A percentile compares a stretch with the other conserved stretches of the same genome.
Conservation (phyloP, 2,113 vertebrate species). For the Accipiter virgatus region DNA sequence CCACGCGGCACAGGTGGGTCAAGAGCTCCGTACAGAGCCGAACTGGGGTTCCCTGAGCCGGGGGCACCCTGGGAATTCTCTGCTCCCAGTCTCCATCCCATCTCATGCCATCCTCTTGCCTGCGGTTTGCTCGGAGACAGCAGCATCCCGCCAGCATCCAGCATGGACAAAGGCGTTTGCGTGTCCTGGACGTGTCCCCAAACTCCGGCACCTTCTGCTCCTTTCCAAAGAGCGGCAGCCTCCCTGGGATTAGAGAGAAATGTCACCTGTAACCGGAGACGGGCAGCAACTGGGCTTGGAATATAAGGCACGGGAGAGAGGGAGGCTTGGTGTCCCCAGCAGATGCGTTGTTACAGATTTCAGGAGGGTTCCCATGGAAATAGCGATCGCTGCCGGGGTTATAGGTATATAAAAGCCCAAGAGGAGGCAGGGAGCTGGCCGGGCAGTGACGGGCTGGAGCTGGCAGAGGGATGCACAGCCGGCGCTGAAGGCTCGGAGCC, state of each 20-base stretch:
- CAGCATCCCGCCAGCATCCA: not conserved
- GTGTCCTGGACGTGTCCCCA: not conserved
- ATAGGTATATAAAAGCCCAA: not conserved
- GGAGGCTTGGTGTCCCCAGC: not conserved
- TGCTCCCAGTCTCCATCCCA: not conserved
- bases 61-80: not conserved
- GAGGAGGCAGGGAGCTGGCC: not conserved
- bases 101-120: not conserved
- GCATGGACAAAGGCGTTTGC: not conserved
- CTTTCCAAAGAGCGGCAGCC: not conserved
- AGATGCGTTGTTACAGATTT: not conserved
- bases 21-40: not conserved
- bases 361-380: conserved; percentile 27
- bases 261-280: conserved; percentile 37
- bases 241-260: conserved; percentile 33
- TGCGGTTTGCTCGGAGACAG: accelerated
- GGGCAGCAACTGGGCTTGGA: not conserved
- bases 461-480: not conserved
- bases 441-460: not conserved
- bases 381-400: accelerated
- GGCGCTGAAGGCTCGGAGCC: accelerated
- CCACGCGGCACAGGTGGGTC: not conserved
- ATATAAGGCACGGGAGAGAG: not conserved
- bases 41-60: not conserved
- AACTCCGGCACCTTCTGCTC: not conserved